A percentile compares a stretch with the other conserved stretches of the same genome.
phyloP scores from a whole-genome alignment of 2,113 vertebrate genomes.

The Poecilia latipinna region DNA sequence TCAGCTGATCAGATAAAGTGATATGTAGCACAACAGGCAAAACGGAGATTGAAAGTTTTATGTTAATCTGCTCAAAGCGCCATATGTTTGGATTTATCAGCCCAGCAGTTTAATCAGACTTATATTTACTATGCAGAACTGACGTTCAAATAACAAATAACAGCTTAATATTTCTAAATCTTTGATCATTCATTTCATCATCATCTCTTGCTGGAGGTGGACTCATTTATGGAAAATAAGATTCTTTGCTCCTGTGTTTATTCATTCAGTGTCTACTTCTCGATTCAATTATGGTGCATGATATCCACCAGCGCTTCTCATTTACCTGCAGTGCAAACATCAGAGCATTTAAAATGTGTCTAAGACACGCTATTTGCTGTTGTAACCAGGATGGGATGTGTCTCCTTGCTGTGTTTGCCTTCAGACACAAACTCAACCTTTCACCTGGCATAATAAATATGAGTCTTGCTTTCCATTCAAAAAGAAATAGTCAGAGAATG shows the following conservation, averaged over 20 bases:
- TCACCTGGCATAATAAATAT: slow-evolving; percentile 19
- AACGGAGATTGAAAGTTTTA: slow-evolving; percentile 8
- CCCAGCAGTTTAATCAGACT: neutral
- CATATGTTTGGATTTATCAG: neutral
- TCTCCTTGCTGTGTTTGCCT: slow-evolving; percentile 14
- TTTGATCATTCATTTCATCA: slow-evolving; percentile 6
- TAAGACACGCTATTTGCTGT: slow-evolving; percentile 41
- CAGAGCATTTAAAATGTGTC: neutral
- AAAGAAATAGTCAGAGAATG: slow-evolving; percentile 1
- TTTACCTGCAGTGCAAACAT: slow-evolving; percentile 12
- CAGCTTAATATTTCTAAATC: neutral
- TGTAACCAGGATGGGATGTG: slow-evolving; percentile 22
- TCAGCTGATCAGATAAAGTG: slow-evolving; percentile 41
- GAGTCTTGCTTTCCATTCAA: slow-evolving; percentile 28
- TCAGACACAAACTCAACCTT: slow-evolving; percentile 34
- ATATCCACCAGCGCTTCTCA: slow-evolving; percentile 9
- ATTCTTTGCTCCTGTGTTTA: slow-evolving; percentile 6
- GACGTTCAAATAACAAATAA: slow-evolving; percentile 15
- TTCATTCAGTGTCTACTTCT: neutral
- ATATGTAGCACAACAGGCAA: slow-evolving; percentile 10
- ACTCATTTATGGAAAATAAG: neutral
- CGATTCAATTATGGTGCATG: neutral
- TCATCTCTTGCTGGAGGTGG: neutral
- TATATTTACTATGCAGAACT: neutral
- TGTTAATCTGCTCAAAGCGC: slow-evolving; percentile 21